Percentiles rank a stretch among this genome's conserved stretches.
These are phyloP conservation scores for Meloidogyne exigua DNA, from an alignment of 1,140 invertebrate species.

Conservation along the genomic window DNA sequence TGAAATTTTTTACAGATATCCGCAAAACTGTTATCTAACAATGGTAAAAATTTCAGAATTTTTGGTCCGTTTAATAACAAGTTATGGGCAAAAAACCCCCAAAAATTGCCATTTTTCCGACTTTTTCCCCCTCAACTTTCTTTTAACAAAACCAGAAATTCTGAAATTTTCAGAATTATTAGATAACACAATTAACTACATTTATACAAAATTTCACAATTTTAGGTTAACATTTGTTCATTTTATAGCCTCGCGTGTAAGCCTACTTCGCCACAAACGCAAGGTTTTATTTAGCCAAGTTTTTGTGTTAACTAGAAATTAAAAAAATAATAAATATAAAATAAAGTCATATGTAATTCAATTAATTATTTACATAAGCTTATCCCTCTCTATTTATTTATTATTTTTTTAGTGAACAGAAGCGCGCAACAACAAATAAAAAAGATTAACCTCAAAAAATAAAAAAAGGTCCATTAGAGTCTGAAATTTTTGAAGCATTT, in stretches of 20 bases:
- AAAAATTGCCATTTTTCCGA: not conserved
- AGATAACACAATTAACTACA: not conserved
- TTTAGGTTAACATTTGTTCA: not conserved
- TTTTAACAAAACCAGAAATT: not conserved
- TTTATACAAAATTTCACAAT: not conserved
- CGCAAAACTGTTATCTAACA: not conserved
- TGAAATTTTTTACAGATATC: not conserved
- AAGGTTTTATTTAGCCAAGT: not conserved
- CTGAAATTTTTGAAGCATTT: not conserved
- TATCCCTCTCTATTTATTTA: not conserved
- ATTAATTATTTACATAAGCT: not conserved
- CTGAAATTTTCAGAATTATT: not conserved
- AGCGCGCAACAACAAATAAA: not conserved
- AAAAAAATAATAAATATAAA: not conserved
- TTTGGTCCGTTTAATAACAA: not conserved
- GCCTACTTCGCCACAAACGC: not conserved
- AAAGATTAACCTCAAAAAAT: not conserved
- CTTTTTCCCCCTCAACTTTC: not conserved
- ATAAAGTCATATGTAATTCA: not conserved
- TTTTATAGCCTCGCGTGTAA: not conserved
- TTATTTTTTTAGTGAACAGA: not conserved
- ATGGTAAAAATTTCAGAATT: not conserved
- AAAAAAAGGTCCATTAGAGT: not conserved
- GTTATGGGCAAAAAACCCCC: not conserved
- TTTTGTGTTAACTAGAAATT: not conserved